A percentile compares a stretch with the other conserved stretches of the same genome.
Conservation (phyloP, 2,797 vertebrate genomes). For the Danio albolineatus region DNA sequence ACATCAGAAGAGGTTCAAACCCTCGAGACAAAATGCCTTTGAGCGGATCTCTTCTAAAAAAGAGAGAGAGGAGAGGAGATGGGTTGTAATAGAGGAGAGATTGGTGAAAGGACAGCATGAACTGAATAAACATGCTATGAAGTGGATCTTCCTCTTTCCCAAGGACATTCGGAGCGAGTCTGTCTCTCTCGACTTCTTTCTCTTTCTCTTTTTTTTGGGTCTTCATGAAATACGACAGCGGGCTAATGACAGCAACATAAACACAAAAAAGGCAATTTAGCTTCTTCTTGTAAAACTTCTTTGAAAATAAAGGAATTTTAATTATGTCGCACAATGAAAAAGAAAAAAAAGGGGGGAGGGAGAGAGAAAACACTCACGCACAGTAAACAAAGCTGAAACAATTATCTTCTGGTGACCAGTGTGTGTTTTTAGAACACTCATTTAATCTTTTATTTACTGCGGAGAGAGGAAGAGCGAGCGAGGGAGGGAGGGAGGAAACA, state of each 20-base stretch:
- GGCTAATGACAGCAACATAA: constrained; percentile 82
- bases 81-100: constrained; percentile 45
- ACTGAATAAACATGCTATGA: constrained; percentile 64
- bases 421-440: constrained; percentile 90
- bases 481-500: constrained; percentile 75
- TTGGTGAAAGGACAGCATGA: constrained; percentile 39
- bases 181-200: constrained; percentile 61
- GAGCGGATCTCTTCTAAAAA: constrained; percentile 35
- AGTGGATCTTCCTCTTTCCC: constrained; percentile 79
- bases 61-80: constrained; percentile 17
- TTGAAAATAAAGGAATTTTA: constrained; percentile 89
- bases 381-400: constrained; percentile 93
- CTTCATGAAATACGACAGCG: constrained; percentile 69
- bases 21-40: constrained; percentile 47
- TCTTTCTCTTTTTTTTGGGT: constrained; percentile 61
- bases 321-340: constrained; percentile 85
- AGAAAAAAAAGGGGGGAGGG: constrained; percentile 86
- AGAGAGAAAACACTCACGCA: constrained; percentile 87
- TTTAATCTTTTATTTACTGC: constrained; percentile 97
- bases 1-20: constrained; percentile 44
- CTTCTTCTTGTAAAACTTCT: constrained; percentile 83
- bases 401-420: constrained; percentile 96
- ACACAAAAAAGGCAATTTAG: constrained; percentile 85
- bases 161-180: constrained; percentile 77
- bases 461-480: constrained; percentile 74